A percentile compares a stretch with the other conserved stretches of the same genome.
phyloP scores from a whole-genome alignment of 2,888 invertebrate genomes.

The Tuta absoluta region DNA sequence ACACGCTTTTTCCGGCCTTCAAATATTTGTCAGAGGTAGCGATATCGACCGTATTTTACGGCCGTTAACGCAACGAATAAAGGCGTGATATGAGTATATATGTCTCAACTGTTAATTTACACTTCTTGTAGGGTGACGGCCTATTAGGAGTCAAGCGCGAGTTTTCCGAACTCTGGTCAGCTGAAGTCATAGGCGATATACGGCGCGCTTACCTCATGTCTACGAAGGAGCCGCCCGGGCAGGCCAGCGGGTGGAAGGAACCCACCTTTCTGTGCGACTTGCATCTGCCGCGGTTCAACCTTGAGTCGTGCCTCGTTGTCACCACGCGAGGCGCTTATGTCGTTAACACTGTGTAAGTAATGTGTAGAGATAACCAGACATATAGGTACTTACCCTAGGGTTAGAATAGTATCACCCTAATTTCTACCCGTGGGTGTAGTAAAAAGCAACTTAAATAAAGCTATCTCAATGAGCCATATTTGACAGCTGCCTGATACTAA shows the following conservation, averaged over 20 bases:
- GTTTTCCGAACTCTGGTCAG: slow-evolving; percentile 66
- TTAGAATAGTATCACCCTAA: neutral
- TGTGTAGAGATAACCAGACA: no score
- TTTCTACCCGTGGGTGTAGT: neutral
- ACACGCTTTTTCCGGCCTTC: no score
- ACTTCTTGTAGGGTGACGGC: slow-evolving; percentile 56
- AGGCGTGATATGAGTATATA: no score
- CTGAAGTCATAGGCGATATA: slow-evolving; percentile 66
- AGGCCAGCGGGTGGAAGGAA: slow-evolving; percentile 60
- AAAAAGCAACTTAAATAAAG: no score
- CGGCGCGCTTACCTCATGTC: slow-evolving; percentile 64
- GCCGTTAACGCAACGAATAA: no score
- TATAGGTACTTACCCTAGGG: neutral
- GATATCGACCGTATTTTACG: no score
- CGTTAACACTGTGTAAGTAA: slow-evolving; percentile 76
- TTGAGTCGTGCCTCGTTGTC: slow-evolving; percentile 79
- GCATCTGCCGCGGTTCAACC: slow-evolving; percentile 65
- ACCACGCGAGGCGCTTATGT: slow-evolving; percentile 80
- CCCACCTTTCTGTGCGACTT: slow-evolving; percentile 73
- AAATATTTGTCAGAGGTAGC: no score
- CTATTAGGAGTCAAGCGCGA: slow-evolving; percentile 62
- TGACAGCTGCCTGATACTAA: no score
- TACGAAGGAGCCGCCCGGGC: slow-evolving; percentile 52
- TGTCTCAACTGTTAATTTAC: no score
- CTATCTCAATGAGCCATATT: no score